Percentiles rank a stretch among this genome's conserved stretches.
phyloP scores from a whole-genome alignment of 2,888 invertebrate species.

The Macrosoma leucophasiata region DNA sequence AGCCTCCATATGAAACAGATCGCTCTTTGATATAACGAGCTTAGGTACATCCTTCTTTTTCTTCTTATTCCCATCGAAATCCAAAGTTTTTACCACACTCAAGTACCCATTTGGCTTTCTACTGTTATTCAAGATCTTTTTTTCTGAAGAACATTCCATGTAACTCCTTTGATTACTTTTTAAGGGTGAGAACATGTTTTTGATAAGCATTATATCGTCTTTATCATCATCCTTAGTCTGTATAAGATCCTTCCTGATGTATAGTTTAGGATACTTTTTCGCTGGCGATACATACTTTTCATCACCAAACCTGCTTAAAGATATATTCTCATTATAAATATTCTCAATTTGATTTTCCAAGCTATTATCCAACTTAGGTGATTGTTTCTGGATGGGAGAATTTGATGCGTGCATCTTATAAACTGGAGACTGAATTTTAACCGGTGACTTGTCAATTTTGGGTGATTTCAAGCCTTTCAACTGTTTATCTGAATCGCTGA shows the following conservation, averaged over 20 bases:
- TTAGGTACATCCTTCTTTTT: slow-evolving; percentile 39
- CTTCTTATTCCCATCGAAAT: slow-evolving; percentile 55
- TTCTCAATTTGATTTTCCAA: slow-evolving; percentile 52
- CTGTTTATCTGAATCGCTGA: slow-evolving; percentile 50
- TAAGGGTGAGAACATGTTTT: slow-evolving; percentile 54
- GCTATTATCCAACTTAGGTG: slow-evolving; percentile 35
- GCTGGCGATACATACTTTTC: slow-evolving; percentile 33
- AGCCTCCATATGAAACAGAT: slow-evolving; percentile 55
- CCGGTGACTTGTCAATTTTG: slow-evolving; percentile 39
- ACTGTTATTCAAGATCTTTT: slow-evolving; percentile 31
- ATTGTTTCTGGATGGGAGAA: slow-evolving; percentile 44
- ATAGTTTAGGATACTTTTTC: slow-evolving; percentile 51
- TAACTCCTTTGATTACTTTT: slow-evolving; percentile 38
- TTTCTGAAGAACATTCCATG: slow-evolving; percentile 46
- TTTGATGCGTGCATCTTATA: slow-evolving; percentile 64
- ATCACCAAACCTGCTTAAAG: slow-evolving; percentile 50
- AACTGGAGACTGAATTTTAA: slow-evolving; percentile 39
- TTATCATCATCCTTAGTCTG: slow-evolving; percentile 53
- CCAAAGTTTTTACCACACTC: slow-evolving; percentile 61
- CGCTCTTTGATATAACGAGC: slow-evolving; percentile 39
- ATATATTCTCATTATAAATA: slow-evolving; percentile 55
- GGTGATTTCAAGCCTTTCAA: slow-evolving; percentile 40
- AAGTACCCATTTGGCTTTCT: slow-evolving; percentile 36
- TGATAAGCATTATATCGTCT: slow-evolving; percentile 45
- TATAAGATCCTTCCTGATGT: slow-evolving; percentile 59